These are phyloP conservation scores for Chaetoderma sp. DNA, from an alignment of 2,888 invertebrate genomes.

Conservation along the genomic window DNA sequence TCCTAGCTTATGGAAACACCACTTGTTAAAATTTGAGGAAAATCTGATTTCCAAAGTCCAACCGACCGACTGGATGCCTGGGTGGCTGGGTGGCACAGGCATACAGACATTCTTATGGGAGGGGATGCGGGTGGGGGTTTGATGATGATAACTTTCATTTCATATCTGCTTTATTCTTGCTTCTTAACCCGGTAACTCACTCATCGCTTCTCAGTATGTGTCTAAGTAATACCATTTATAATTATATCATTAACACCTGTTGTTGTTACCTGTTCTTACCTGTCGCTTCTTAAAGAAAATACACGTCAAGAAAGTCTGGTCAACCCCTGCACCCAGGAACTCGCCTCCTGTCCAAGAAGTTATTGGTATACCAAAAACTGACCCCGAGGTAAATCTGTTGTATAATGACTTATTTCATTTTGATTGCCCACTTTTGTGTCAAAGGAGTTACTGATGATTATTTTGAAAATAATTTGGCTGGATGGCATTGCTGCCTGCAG, in stretches of 20 bases:
- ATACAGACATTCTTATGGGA: no score
- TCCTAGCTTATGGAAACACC: no score
- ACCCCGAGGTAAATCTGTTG: slow-evolving; percentile 56
- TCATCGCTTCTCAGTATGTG: no score
- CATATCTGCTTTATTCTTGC: no score
- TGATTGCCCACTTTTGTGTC: neutral
- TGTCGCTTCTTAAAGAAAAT: slow-evolving; percentile 48
- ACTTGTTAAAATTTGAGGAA: no score
- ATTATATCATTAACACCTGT: neutral
- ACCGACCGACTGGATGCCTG: no score
- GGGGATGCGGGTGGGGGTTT: no score
- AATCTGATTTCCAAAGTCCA: no score
- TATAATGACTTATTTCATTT: neutral
- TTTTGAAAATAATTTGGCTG: neutral
- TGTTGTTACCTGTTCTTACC: slow-evolving; percentile 3
- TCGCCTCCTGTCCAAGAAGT: slow-evolving; percentile 35
- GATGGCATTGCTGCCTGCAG: neutral
- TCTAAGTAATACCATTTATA: no score
- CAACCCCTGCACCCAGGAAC: slow-evolving; percentile 42
- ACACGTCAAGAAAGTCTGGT: slow-evolving; percentile 61
- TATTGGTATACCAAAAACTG: slow-evolving; percentile 43
- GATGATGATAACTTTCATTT: no score
- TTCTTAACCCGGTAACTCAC: no score
- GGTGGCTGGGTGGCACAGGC: no score
- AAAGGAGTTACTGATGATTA: neutral